These are phyloP conservation scores for Lepus americanus DNA, from an alignment of 2,113 vertebrate genomes.

Conservation along the genomic window DNA sequence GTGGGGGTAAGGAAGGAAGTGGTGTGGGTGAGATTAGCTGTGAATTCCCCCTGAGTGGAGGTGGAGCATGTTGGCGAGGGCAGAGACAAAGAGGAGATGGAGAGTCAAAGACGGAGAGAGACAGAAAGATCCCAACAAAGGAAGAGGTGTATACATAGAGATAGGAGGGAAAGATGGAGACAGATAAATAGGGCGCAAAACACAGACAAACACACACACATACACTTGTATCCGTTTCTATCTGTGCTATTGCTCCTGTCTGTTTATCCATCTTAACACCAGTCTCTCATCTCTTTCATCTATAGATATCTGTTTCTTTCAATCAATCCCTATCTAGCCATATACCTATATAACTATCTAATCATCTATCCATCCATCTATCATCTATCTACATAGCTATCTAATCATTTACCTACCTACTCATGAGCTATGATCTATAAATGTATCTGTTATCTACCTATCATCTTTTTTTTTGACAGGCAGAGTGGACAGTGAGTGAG, in stretches of 20 bases:
- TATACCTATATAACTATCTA: background rate
- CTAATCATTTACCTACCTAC: background rate
- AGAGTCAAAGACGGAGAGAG: background rate
- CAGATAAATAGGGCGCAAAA: no score
- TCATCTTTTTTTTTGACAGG: background rate
- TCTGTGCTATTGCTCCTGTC: background rate
- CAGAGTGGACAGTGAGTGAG: no score
- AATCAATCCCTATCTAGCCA: background rate
- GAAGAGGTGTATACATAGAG: background rate
- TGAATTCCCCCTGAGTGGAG: background rate
- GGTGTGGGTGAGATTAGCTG: background rate
- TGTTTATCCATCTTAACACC: background rate
- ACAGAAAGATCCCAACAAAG: background rate
- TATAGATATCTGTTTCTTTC: background rate
- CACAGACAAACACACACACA: background rate
- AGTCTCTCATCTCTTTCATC: background rate
- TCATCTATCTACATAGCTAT: background rate
- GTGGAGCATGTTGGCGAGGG: background rate
- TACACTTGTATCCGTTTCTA: background rate
- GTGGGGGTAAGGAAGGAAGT: background rate
- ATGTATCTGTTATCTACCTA: background rate
- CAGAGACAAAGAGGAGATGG: background rate
- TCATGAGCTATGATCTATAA: background rate
- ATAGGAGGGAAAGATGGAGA: background rate
- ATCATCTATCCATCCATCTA: background rate